Percentiles rank a stretch among this genome's conserved stretches.
Conservation (phyloP, 1,140 invertebrate genomes). For the Drosophila littoralis region DNA sequence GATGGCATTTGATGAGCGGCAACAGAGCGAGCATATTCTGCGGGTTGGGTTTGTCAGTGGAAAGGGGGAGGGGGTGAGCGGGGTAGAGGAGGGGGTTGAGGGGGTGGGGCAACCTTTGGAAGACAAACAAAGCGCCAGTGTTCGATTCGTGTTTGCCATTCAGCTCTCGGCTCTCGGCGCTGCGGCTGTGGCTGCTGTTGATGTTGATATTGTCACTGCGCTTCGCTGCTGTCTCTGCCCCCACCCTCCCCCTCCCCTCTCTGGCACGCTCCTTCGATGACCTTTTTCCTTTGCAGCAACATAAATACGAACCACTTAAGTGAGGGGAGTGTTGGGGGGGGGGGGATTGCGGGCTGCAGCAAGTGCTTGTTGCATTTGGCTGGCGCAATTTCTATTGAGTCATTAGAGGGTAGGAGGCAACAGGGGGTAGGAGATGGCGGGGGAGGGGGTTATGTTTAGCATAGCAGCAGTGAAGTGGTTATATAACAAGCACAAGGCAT, state of each 20-base stretch:
- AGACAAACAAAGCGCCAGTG: constrained; percentile 16
- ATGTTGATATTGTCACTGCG: constrained; percentile 31
- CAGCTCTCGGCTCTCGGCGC: constrained; percentile 4
- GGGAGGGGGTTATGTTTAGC: constrained; percentile 14
- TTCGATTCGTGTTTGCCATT: constrained; percentile 18
- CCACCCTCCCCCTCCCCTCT: neutral
- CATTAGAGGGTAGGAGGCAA: neutral
- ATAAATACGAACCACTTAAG: constrained; percentile 60
- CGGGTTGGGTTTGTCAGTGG: neutral
- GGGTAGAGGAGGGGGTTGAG: neutral
- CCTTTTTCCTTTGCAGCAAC: constrained; percentile 61
- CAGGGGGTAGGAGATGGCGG: neutral
- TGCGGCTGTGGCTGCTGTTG: constrained; percentile 14
- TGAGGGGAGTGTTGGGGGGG: neutral
- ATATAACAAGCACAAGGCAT: constrained; percentile 24
- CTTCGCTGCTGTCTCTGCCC: constrained; percentile 26
- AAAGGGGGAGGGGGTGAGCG: neutral
- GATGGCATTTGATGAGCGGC: constrained; percentile 15
- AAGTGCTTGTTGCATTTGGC: constrained; percentile 49
- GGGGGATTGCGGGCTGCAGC: neutral
- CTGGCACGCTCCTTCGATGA: constrained; percentile 27
- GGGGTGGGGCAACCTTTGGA: constrained; percentile 9
- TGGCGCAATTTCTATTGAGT: constrained; percentile 30
- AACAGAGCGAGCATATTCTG: neutral
- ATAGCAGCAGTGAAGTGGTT: constrained; percentile 19